Evolutionary conservation across 92 coral and sea anemone species (phyloP).

Genomic region (Epizoanthus ramosus): DNA sequence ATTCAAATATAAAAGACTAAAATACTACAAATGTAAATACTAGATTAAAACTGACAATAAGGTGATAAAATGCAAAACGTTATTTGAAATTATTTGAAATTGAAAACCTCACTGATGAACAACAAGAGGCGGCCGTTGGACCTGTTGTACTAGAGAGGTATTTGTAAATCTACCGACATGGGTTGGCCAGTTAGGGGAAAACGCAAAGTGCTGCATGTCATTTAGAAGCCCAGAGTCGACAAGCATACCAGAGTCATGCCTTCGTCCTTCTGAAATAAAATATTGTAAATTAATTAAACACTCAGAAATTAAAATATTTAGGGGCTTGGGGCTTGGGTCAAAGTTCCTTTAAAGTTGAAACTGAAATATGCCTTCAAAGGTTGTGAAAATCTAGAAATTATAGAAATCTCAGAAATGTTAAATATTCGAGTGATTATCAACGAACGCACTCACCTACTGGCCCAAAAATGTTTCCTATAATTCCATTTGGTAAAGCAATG

Average conservation of each 20-base stretch:
- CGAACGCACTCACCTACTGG: constrained; percentile 15
- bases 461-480: constrained; percentile 25
- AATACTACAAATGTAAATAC: too few relatives aligned
- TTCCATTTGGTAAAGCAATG: constrained; percentile 29
- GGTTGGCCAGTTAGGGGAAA: constrained; percentile 26
- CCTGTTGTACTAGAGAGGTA: too few relatives aligned
- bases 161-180: too few relatives aligned
- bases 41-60: too few relatives aligned
- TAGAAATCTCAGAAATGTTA: background rate
- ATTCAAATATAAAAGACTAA: too few relatives aligned
- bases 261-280: constrained; percentile 19
- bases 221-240: constrained; percentile 24
- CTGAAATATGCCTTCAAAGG: background rate
- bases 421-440: background rate
- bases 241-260: constrained; percentile 19
- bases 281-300: background rate
- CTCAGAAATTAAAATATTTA: background rate
- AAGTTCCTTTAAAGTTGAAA: background rate
- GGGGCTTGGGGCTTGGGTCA: background rate
- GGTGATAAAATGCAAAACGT: too few relatives aligned
- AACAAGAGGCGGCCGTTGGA: too few relatives aligned
- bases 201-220: constrained; percentile 10
- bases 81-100: too few relatives aligned
- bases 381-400: background rate
- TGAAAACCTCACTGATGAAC: too few relatives aligned